Evolutionary conservation across 2,113 vertebrate genomes (phyloP).

Genomic region (Albula glossodonta): DNA sequence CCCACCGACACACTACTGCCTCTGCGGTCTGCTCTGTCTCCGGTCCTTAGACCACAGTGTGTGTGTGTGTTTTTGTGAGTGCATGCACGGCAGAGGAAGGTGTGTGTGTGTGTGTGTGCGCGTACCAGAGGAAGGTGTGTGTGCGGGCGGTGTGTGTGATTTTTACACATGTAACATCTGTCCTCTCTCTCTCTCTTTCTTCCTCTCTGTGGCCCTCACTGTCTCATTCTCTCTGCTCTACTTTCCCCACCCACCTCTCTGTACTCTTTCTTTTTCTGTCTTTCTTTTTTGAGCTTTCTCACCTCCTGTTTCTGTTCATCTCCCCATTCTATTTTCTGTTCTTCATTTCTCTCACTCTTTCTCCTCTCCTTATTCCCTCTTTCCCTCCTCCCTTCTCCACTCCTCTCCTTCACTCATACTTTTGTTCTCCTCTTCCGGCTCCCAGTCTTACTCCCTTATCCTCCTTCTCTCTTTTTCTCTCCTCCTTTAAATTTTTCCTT

Average conservation of each 20-base stretch:
- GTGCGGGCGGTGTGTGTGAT: neutral
- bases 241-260: neutral
- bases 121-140: too few species aligned
- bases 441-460: constrained; percentile 42
- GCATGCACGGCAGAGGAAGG: neutral
- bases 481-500: constrained; percentile 26
- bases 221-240: neutral
- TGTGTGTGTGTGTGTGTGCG: neutral
- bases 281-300: neutral
- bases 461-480: neutral
- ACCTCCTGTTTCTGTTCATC: neutral
- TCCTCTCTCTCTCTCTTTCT: neutral
- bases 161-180: neutral
- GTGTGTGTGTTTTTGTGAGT: too few species aligned
- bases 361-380: neutral
- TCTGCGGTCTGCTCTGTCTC: constrained; percentile 9
- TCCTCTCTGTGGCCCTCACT: too few species aligned
- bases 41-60: too few species aligned
- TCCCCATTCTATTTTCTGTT: neutral
- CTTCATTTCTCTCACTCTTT: neutral
- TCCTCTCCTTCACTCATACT: neutral
- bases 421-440: neutral
- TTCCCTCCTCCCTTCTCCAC: neutral
- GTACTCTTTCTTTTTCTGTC: neutral
- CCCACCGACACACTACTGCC: constrained; percentile 37